phyloP scores from a whole-genome alignment of 2,888 invertebrate genomes.

The Phyto melanocephala region DNA sequence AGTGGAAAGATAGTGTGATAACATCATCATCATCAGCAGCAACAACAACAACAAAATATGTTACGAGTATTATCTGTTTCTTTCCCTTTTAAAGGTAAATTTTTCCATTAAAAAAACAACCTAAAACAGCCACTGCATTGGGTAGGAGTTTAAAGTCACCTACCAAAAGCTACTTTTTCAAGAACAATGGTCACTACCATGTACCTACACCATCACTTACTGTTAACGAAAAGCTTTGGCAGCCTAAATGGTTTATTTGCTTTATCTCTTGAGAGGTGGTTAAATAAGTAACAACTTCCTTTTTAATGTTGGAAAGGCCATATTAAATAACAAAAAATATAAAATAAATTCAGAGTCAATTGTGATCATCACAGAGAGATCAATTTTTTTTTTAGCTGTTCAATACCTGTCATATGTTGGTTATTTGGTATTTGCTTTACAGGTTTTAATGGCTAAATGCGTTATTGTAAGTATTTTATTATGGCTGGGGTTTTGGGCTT shows the following conservation, averaged over 20 bases:
- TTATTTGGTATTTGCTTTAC: slow-evolving; percentile 29
- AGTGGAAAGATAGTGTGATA: slow-evolving; percentile 46
- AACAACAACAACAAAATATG: not conserved
- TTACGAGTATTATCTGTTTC: not conserved
- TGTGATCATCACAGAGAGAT: slow-evolving; percentile 29
- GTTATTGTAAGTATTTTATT: slow-evolving; percentile 6
- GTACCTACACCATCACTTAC: not conserved
- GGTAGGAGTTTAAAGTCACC: slow-evolving; percentile 58
- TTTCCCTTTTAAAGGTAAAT: not conserved
- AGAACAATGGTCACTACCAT: slow-evolving; percentile 41
- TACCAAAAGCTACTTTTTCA: slow-evolving; percentile 50
- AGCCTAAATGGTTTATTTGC: slow-evolving; percentile 1
- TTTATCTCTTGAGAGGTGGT: slow-evolving; percentile 58
- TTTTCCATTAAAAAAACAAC: not conserved
- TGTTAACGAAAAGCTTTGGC: not conserved
- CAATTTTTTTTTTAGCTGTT: not conserved
- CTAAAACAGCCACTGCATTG: not conserved
- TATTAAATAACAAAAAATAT: not conserved
- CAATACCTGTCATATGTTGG: slow-evolving; percentile 10
- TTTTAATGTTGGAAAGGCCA: slow-evolving; percentile 28
- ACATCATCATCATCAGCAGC: slow-evolving; percentile 13
- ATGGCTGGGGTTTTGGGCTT: not conserved
- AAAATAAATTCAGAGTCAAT: not conserved
- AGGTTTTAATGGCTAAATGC: slow-evolving; percentile 8
- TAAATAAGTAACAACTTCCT: slow-evolving; percentile 64